phyloP scores from a whole-genome alignment of 2,113 vertebrate species.

The Ancistrus triradiatus region DNA sequence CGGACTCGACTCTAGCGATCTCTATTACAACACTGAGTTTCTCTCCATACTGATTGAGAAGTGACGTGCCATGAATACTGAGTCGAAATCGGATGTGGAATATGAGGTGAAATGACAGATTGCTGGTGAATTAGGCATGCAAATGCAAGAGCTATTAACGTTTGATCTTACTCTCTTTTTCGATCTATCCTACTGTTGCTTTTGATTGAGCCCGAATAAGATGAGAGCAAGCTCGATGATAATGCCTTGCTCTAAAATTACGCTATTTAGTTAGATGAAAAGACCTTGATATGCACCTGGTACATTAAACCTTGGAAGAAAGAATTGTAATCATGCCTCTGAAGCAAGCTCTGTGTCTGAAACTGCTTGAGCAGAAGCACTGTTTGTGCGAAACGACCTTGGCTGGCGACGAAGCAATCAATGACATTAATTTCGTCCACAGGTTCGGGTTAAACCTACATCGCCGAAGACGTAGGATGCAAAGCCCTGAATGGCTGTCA shows the following conservation, averaged over 20 bases:
- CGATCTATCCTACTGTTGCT: background rate
- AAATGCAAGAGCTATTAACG: too few relatives aligned
- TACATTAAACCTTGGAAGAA: slow-evolving; percentile 8
- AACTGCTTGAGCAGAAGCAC: slow-evolving; percentile 6
- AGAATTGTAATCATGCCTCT: background rate
- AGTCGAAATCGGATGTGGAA: too few relatives aligned
- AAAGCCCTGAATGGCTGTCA: background rate
- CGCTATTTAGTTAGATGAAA: slow-evolving; percentile 13
- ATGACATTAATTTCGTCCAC: slow-evolving; percentile 31
- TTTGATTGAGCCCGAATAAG: too few relatives aligned
- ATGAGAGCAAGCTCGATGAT: background rate
- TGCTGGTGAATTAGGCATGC: too few relatives aligned
- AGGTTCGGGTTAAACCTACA: background rate
- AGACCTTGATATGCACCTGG: slow-evolving; percentile 6
- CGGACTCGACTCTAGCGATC: too few relatives aligned
- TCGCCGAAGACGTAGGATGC: background rate
- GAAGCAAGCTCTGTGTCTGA: slow-evolving; percentile 7
- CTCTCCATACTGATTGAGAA: too few relatives aligned
- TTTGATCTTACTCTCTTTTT: too few relatives aligned
- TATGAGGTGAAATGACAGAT: too few relatives aligned
- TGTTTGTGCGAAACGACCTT: slow-evolving; percentile 26
- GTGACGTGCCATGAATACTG: too few relatives aligned
- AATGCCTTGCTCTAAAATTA: too few relatives aligned
- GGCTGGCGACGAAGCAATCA: slow-evolving; percentile 22
- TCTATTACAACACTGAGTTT: too few relatives aligned